phyloP scores from a whole-genome alignment of 2,888 invertebrate species.

The Chalcosyrphus nemorum region DNA sequence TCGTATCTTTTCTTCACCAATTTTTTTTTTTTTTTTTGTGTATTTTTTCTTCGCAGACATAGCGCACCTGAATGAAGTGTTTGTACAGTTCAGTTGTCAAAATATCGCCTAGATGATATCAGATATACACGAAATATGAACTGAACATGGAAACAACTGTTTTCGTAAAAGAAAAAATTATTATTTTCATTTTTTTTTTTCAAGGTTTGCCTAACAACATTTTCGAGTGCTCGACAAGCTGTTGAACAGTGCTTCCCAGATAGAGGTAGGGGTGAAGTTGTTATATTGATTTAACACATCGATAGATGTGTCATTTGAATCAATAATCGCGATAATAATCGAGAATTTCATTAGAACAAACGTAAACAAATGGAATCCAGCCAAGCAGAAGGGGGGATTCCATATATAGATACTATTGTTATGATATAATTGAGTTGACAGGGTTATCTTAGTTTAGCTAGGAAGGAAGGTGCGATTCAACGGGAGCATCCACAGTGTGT shows the following conservation, averaged over 20 bases:
- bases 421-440: slow-evolving; percentile 8
- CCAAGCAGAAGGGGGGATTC: not conserved
- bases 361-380: slow-evolving; percentile 33
- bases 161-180: too few species aligned
- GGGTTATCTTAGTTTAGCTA: not conserved
- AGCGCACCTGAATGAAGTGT: slow-evolving; percentile 61
- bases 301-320: slow-evolving; percentile 57
- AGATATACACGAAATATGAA: slow-evolving; percentile 4
- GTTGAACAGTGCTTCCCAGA: slow-evolving; percentile 29
- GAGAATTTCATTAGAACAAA: slow-evolving; percentile 40
- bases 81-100: slow-evolving; percentile 63
- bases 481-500: not conserved
- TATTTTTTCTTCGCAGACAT: slow-evolving; percentile 1
- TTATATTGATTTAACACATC: slow-evolving; percentile 49
- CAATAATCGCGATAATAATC: slow-evolving; percentile 51
- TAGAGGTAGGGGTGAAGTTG: slow-evolving; percentile 13
- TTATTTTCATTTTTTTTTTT: not conserved
- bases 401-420: not conserved
- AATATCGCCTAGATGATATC: slow-evolving; percentile 46
- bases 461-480: slow-evolving; percentile 1
- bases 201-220: slow-evolving; percentile 10
- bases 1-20: too few species aligned
- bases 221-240: slow-evolving; percentile 55
- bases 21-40: slow-evolving; percentile 13
- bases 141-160: slow-evolving; percentile 42